phyloP scores from a whole-genome alignment of 2,888 invertebrate species.

The Latrodectus hesperus region DNA sequence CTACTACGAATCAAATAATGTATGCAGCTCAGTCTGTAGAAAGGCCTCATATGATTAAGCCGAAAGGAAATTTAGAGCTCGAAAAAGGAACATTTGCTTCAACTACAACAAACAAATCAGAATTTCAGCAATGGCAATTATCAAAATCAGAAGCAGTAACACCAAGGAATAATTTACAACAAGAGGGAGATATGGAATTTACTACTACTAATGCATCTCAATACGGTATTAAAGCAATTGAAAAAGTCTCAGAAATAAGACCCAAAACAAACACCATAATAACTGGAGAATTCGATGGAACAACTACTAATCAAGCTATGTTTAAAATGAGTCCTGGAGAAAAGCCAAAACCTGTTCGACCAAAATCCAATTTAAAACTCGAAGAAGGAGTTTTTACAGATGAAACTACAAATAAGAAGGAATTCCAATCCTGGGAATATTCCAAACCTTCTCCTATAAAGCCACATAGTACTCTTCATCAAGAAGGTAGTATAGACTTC shows the following conservation, averaged over 20 bases:
- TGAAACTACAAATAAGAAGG: conserved; percentile 33
- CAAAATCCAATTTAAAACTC: conserved; percentile 21
- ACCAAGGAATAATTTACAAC: conserved; percentile 63
- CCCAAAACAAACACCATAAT: conserved; percentile 33
- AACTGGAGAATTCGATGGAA: conserved; percentile 51
- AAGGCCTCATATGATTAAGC: conserved; percentile 42
- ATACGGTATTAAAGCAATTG: conserved; percentile 11
- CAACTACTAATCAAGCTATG: conserved; percentile 41
- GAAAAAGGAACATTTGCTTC: conserved; percentile 41
- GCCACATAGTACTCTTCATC: conserved; percentile 55
- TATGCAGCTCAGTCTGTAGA: conserved; percentile 11
- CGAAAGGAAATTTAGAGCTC: conserved; percentile 40
- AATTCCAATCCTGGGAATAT: conserved; percentile 43
- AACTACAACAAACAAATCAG: conserved; percentile 44
- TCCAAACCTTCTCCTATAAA: conserved; percentile 18
- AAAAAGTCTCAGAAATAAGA: conserved; percentile 14
- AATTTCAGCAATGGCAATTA: conserved; percentile 66
- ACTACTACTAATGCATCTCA: conserved; percentile 38
- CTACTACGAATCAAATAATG: conserved; percentile 57
- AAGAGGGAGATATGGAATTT: conserved; percentile 51
- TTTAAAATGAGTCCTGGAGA: conserved; percentile 20
- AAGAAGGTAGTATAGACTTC: conserved; percentile 59
- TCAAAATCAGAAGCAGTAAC: conserved; percentile 37
- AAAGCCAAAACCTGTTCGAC: conserved; percentile 10
- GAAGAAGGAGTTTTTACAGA: conserved; percentile 29